Evolutionary conservation across 2,888 invertebrate species (phyloP), one percentile per base, ranked within the genome.

Genomic region (Oscheius sp.): DNA sequence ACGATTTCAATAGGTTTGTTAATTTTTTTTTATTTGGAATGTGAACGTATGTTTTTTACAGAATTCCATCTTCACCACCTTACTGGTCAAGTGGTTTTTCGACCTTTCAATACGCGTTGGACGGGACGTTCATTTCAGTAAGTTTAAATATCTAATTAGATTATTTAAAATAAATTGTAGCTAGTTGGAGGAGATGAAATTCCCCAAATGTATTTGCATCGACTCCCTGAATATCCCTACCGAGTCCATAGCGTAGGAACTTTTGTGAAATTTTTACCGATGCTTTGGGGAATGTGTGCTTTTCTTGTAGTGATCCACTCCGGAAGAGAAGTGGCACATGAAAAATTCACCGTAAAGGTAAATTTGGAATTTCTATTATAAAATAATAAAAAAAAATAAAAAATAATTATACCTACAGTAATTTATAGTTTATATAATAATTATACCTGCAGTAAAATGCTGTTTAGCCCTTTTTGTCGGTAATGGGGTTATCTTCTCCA

Each of bases 401-500:
- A n/a, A n/a, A n/a, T n/a, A n/a, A n/a, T n/a, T n/a, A n/a, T n/a
- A n/a, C n/a, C n/a, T n/a, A n/a, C n/a, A n/a, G n/a, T n/a, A n/a
- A n/a, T n/a, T n/a, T n/a, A n/a, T n/a, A n/a, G n/a, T n/a, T n/a
- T n/a, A n/a, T n/a, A n/a, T n/a, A n/a, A n/a, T n/a, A n/a, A n/a
- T n/a, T n/a, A n/a, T n/a, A n/a, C n/a, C n/a, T n/a, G n/a, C n/a
- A n/a, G n/a, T n/a, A n/a, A n/a, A n/a, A n/a, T n/a, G n/a, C n/a
- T n/a, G n/a, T 35, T 35, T 35, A 35, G 12, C 41, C 61, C 2
- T 86, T 82, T 74, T 75, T 87, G 66, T 77, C 82, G 55, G 87
- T 85, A 21, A 87, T 87, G 86, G 87, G 87, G 12, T 78, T 87
- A 7, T 76, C 81, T 13, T 75, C 84, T 7, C 70, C 78, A 21